phyloP scores from a whole-genome alignment of 2,888 invertebrate species.

The Phrixothrix hirtus region DNA sequence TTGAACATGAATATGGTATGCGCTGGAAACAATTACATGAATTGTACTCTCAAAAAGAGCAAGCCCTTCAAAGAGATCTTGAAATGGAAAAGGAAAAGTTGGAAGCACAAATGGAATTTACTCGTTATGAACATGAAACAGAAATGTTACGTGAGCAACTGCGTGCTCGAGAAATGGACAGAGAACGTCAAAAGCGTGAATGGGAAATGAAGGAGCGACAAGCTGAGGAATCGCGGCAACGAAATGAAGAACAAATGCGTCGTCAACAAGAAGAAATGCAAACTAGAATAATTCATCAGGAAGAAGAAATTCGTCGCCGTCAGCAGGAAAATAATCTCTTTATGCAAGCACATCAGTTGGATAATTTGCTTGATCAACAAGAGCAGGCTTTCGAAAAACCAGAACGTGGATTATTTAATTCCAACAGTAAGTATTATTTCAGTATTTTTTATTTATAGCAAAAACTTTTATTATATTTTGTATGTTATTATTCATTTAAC shows the following conservation, averaged over 20 bases:
- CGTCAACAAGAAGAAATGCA: conserved; percentile 80
- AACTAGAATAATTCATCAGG: conserved; percentile 75
- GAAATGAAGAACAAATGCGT: conserved; percentile 63
- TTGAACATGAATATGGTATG: conserved; percentile 95
- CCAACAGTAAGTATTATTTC: conserved; percentile 23
- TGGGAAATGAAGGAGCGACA: conserved; percentile 56
- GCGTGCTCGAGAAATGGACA: conserved; percentile 82
- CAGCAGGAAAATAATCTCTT: conserved; percentile 88
- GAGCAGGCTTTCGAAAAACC: conserved; percentile 59
- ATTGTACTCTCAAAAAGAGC: conserved; percentile 86
- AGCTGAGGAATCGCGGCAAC: conserved; percentile 74
- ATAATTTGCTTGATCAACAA: conserved; percentile 69
- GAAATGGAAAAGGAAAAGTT: conserved; percentile 89
- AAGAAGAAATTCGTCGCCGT: conserved; percentile 81
- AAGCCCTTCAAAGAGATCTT: conserved; percentile 86
- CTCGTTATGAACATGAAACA: conserved; percentile 95
- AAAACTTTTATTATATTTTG: no score
- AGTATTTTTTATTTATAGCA: no score
- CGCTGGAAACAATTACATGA: conserved; percentile 97
- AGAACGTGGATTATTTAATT: conserved; percentile 24
- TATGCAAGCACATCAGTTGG: conserved; percentile 69
- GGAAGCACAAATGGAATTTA: conserved; percentile 96
- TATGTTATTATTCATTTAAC: no score
- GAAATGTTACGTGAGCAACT: conserved; percentile 90
- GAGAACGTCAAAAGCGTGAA: conserved; percentile 70